Conservation (phyloP, 2,797 vertebrate genomes). For the Prionace glauca region DNA sequence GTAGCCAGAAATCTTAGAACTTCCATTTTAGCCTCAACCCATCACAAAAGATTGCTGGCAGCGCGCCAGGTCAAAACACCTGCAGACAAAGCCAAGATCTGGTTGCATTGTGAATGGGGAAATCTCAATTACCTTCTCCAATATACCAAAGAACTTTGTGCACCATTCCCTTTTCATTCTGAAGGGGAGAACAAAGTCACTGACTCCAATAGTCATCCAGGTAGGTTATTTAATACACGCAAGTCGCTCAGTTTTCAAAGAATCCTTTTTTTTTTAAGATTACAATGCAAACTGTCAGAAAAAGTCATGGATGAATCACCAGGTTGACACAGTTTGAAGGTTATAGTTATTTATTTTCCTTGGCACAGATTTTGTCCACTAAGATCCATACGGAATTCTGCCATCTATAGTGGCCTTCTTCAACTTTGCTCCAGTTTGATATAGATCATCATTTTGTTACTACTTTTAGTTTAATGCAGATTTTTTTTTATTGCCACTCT, state of each 20-base stretch:
- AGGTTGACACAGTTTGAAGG: background rate
- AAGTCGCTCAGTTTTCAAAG: background rate
- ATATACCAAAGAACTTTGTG: background rate
- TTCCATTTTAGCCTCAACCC: slow-evolving; percentile 41
- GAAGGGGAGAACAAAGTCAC: slow-evolving; percentile 20
- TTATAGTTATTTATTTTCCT: background rate
- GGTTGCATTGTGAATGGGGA: background rate
- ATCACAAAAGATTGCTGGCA: slow-evolving; percentile 38
- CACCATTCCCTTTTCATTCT: background rate
- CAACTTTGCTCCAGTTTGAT: background rate
- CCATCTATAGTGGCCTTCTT: background rate
- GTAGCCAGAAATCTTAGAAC: slow-evolving; percentile 42
- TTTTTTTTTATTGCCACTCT: background rate
- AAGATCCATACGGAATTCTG: background rate
- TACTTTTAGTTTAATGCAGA: background rate
- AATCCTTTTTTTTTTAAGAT: background rate
- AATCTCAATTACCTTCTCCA: background rate
- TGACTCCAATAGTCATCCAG: background rate
- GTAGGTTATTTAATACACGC: background rate
- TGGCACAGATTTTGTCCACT: background rate
- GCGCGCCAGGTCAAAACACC: slow-evolving; percentile 42
- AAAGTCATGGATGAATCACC: background rate
- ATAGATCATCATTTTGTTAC: background rate
- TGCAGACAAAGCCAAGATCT: slow-evolving; percentile 38
- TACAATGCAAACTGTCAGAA: background rate